Percentiles rank a stretch among this genome's conserved stretches.
Evolutionary conservation across 1,140 invertebrate genomes (phyloP).

Genomic region (Thaumatotibia leucotreta): DNA sequence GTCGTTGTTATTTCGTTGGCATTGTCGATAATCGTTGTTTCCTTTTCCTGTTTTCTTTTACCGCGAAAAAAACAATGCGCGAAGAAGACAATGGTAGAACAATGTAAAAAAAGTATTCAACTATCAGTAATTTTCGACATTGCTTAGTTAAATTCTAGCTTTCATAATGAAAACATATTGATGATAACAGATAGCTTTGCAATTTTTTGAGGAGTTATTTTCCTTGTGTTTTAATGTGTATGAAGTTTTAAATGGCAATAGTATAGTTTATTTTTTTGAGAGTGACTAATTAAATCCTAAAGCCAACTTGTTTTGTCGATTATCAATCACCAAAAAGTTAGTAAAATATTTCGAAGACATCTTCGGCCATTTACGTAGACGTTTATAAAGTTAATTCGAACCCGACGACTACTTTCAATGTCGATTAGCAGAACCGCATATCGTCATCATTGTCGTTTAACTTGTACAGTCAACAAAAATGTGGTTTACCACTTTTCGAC

Average conservation of each 20-base stretch:
- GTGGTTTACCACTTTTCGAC: no score
- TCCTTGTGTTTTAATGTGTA: no score
- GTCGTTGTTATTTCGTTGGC: not conserved
- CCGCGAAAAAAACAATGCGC: no score
- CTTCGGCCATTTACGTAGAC: not conserved
- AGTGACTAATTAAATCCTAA: no score
- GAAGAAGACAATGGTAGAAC: not conserved
- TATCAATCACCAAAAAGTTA: not conserved
- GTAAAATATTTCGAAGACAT: not conserved
- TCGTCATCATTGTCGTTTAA: not conserved
- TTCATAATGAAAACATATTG: no score
- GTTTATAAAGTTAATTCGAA: not conserved
- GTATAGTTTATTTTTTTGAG: no score
- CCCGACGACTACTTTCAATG: not conserved
- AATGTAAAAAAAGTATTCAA: not conserved
- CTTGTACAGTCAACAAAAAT: no score
- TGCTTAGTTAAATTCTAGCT: no score
- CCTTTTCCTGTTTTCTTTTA: constrained; percentile 10
- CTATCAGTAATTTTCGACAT: not conserved
- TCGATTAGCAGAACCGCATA: not conserved
- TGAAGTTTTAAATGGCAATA: no score
- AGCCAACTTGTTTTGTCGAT: no score
- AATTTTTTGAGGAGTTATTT: no score
- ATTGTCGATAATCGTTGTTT: not conserved
- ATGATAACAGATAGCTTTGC: no score